phyloP scores from a whole-genome alignment of 1,140 invertebrate species.

The Drosophila murphyi region DNA sequence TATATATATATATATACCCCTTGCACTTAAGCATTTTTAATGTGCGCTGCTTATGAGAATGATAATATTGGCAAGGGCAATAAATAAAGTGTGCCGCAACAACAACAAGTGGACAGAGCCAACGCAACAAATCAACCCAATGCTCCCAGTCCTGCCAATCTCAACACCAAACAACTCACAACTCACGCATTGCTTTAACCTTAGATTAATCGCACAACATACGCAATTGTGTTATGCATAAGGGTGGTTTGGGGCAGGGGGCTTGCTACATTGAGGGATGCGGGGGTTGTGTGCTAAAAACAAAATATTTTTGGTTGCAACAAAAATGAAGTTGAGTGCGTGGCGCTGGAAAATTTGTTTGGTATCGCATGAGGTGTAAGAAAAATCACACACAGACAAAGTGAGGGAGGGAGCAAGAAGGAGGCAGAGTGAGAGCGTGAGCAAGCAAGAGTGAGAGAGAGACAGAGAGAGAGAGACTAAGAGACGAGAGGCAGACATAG shows the following conservation, averaged over 20 bases:
- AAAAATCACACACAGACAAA: constrained; percentile 46
- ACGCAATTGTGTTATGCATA: constrained; percentile 24
- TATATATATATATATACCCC: too few relatives aligned
- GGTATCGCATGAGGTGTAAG: constrained; percentile 67
- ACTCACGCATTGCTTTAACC: constrained; percentile 77
- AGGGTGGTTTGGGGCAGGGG: constrained; percentile 6
- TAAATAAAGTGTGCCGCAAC: constrained; percentile 24
- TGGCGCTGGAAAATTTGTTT: constrained; percentile 73
- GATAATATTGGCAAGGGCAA: constrained; percentile 69
- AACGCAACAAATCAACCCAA: background rate
- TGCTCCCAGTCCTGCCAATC: background rate
- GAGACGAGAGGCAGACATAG: constrained; percentile 10
- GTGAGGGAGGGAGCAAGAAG: background rate
- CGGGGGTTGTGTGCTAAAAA: constrained; percentile 35
- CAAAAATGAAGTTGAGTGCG: constrained; percentile 82
- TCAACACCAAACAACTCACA: constrained; percentile 7
- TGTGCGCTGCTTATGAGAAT: background rate
- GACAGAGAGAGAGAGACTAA: too few relatives aligned
- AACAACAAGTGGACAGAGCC: constrained; percentile 52
- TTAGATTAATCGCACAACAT: constrained; percentile 71
- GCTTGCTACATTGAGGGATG: constrained; percentile 9
- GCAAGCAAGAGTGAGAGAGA: background rate
- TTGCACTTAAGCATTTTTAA: too few relatives aligned
- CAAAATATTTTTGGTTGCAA: constrained; percentile 75
- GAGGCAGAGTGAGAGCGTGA: background rate